Evolutionary conservation across 2,113 vertebrate genomes (phyloP).

Genomic region (Microcebus murinus): DNA sequence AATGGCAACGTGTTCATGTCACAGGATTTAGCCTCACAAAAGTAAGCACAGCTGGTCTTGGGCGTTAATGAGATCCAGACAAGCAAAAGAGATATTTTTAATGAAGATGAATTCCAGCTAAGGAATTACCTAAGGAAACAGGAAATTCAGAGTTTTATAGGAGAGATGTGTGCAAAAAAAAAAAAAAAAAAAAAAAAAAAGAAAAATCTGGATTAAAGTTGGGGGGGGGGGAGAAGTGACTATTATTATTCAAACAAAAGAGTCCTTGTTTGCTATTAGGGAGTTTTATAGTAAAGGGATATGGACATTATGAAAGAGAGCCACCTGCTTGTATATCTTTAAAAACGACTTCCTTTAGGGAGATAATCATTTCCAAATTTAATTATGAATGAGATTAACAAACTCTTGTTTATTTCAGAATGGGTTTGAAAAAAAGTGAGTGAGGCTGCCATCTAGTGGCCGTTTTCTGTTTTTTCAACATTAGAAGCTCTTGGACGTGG

Average conservation of each 20-base stretch:
- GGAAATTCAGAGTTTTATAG: slow-evolving; percentile 6
- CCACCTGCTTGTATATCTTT: background rate
- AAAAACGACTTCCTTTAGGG: background rate
- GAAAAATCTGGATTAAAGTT: background rate
- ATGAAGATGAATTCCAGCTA: background rate
- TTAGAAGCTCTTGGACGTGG: background rate
- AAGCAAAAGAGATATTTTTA: slow-evolving; percentile 31
- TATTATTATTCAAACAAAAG: background rate
- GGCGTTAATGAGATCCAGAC: background rate
- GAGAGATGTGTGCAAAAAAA: background rate
- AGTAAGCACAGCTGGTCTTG: background rate
- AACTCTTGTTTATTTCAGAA: background rate
- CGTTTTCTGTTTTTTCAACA: background rate
- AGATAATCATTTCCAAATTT: background rate
- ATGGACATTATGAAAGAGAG: background rate
- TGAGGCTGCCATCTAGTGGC: slow-evolving; percentile 63
- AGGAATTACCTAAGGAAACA: background rate
- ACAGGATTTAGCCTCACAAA: background rate
- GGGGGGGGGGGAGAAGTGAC: too few relatives aligned
- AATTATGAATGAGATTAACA: background rate
- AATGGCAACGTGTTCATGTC: background rate
- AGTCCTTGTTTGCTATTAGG: background rate
- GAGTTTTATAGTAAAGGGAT: background rate
- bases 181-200: background rate
- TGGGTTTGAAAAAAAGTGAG: background rate